Base-by-base conservation (phyloP, 2,888 invertebrate species). In the Chrysina gloriosa region DNA sequence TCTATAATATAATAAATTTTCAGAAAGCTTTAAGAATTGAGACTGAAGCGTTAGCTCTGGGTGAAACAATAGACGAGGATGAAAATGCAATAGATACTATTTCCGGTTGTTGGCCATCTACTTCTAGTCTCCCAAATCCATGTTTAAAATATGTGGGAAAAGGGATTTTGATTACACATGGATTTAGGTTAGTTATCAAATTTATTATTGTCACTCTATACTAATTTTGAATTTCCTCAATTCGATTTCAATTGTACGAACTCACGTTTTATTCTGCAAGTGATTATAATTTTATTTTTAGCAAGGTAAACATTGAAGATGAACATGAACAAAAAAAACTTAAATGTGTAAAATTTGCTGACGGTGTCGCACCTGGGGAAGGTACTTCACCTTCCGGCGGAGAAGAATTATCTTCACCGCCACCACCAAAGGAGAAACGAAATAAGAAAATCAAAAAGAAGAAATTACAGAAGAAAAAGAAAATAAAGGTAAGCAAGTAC, bases 361-460 rank as follows among this genome's bases (percentile, higher is more conserved):
- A 89, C 77, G 89, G 88, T 2, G 81, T 89, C 14, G 83, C 84
- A 68, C 89, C 89, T 0, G 89, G 87, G 0, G 87, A 87, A 73
- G 87, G 87, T 1, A 87, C 86, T 1, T 86, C 86, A 65, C 86
- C 87, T 0, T 87, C 86, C 25, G 87, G 85, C 0, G 86, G 86
- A 1, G 88, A 89, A 74, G 89, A 89, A 69, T 84, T 88, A 74
- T 85, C 86, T 0, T 88, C 89, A 1, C 88, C 89, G 1, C 88
- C 89, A 1, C 89, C 89, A 1, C 84, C 85, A 9, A 88, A 87
- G 71, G 85, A 87, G 71, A 87, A 86, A 63, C 78, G 83, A 34
- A 83, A 78, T 67, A 86, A 85, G 67, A 84, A 85, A 63, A 79
- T 82, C 54, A 86, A 86, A 73, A 83, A 84, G 67, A 86, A 85